Percentiles rank a stretch among this genome's conserved stretches.
These are phyloP conservation scores for Nemotelus pantherinus DNA, from an alignment of 2,888 invertebrate genomes.

Conservation along the genomic window DNA sequence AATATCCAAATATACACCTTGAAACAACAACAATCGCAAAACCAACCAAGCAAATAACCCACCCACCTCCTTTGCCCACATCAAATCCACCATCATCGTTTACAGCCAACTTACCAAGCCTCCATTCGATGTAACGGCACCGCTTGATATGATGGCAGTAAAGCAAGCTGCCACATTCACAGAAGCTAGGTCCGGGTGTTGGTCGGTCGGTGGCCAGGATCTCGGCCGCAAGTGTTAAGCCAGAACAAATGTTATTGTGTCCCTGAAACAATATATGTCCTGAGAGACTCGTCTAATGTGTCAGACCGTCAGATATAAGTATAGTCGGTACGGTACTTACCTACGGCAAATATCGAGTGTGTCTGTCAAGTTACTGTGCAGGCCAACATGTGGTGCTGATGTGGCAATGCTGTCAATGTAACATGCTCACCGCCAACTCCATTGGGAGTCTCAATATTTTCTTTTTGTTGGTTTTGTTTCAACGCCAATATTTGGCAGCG, in stretches of 20 bases:
- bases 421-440: neutral
- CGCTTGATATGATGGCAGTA: no score
- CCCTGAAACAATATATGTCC: slow-evolving; percentile 40
- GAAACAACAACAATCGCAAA: no score
- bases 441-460: slow-evolving; percentile 1
- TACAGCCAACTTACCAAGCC: no score
- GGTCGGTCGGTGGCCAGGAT: slow-evolving; percentile 21
- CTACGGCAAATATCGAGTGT: slow-evolving; percentile 29
- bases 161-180: neutral
- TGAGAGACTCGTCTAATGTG: slow-evolving; percentile 37
- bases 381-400: neutral
- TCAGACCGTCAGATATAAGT: slow-evolving; percentile 26
- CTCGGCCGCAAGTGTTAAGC: slow-evolving; percentile 30
- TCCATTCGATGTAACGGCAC: no score
- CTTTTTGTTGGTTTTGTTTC: no score
- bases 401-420: neutral
- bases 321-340: neutral
- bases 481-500: no score
- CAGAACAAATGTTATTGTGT: slow-evolving; percentile 41
- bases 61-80: no score
- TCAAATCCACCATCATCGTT: no score
- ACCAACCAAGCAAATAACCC: no score
- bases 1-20: no score
- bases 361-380: neutral
- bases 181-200: neutral